phyloP scores from a whole-genome alignment of 2,888 invertebrate species.

The Miltochrista miniata region DNA sequence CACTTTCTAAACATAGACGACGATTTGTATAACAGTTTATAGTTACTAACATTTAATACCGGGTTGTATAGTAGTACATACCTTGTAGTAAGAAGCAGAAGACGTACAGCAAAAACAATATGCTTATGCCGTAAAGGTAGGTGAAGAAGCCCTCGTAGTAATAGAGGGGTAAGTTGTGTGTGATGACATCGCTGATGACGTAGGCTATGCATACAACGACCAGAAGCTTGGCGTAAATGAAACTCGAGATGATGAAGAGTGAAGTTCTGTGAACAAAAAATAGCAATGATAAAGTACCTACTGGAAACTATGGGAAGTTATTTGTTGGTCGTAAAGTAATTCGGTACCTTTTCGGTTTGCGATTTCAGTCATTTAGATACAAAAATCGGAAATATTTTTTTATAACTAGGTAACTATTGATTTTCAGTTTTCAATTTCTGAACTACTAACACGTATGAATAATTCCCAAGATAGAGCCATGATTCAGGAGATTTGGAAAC shows the following conservation, averaged over 20 bases:
- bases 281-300: conserved; percentile 8
- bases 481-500: too few species aligned
- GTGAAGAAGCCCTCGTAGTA: conserved; percentile 98
- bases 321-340: too few species aligned
- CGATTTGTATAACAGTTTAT: not conserved
- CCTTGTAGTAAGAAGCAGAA: conserved; percentile 96
- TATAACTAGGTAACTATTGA: too few species aligned
- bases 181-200: conserved; percentile 97
- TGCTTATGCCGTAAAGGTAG: conserved; percentile 96
- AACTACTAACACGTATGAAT: too few species aligned
- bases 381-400: too few species aligned
- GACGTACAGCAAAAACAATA: conserved; percentile 95
- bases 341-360: too few species aligned
- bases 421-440: too few species aligned
- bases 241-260: conserved; percentile 97
- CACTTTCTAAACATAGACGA: conserved; percentile 84
- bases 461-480: too few species aligned
- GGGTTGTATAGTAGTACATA: conserved; percentile 47
- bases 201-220: conserved; percentile 97
- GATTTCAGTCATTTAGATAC: too few species aligned
- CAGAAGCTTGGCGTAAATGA: conserved; percentile 97
- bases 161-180: conserved; percentile 94
- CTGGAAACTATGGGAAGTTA: too few species aligned
- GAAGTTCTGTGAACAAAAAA: conserved; percentile 90
- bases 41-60: not conserved